phyloP scores from a whole-genome alignment of 1,140 invertebrate genomes.

The Vanessa tameamea region DNA sequence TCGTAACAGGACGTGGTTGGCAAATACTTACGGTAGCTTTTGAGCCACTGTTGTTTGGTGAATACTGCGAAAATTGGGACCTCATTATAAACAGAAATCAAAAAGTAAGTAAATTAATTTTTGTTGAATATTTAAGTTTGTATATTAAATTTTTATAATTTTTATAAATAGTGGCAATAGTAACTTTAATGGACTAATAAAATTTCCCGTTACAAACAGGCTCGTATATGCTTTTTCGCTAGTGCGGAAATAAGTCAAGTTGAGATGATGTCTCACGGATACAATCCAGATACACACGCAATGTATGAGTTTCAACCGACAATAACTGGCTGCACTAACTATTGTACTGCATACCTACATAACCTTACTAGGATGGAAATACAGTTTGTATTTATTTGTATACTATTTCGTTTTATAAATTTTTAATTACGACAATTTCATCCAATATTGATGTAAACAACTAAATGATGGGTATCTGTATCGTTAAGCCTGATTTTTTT shows the following conservation, averaged over 20 bases:
- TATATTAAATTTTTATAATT: too few species aligned
- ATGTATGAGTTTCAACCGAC: constrained; percentile 71
- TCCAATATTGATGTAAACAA: too few species aligned
- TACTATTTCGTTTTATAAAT: background rate
- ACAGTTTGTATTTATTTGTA: constrained; percentile 54
- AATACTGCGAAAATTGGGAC: constrained; percentile 72
- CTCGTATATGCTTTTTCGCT: constrained; percentile 55
- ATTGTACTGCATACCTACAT: constrained; percentile 64
- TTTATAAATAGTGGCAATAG: too few species aligned
- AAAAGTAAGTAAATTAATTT: constrained; percentile 50
- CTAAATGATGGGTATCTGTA: too few species aligned
- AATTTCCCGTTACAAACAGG: constrained; percentile 34
- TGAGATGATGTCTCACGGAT: constrained; percentile 70
- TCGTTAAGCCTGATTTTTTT: too few species aligned
- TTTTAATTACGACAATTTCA: too few species aligned
- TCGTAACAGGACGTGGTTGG: constrained; percentile 68
- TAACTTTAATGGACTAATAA: too few species aligned
- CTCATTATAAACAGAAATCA: constrained; percentile 64
- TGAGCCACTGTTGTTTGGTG: constrained; percentile 64
- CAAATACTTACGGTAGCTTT: constrained; percentile 72
- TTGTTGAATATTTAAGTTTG: background rate
- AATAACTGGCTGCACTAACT: constrained; percentile 67
- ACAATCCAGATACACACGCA: constrained; percentile 59
- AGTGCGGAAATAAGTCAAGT: constrained; percentile 65
- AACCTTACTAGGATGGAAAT: constrained; percentile 72